These are phyloP conservation scores for Helicoverpa armigera DNA, from an alignment of 1,140 invertebrate species.

Conservation along the genomic window DNA sequence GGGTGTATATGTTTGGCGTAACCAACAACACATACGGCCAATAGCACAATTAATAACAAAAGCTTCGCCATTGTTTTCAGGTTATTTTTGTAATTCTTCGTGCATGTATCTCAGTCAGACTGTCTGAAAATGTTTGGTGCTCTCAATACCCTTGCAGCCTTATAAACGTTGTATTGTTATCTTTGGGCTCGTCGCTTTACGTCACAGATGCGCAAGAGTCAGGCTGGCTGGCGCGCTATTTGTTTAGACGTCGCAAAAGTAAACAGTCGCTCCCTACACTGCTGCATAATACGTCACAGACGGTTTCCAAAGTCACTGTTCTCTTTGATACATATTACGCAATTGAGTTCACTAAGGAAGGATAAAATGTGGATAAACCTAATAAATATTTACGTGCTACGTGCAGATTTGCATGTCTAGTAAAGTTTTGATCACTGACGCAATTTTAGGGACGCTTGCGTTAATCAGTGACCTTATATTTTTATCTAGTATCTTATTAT, in stretches of 20 bases:
- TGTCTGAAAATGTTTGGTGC: conserved; percentile 42
- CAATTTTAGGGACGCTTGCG: not conserved
- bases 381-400: not conserved
- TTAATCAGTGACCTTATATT: not conserved
- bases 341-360: not conserved
- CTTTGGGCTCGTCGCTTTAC: conserved; percentile 50
- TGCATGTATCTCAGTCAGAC: conserved; percentile 32
- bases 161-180: conserved; percentile 61
- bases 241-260: conserved; percentile 20
- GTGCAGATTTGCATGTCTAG: conserved; percentile 14
- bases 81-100: not conserved
- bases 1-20: conserved; percentile 63
- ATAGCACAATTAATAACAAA: conserved; percentile 49
- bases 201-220: conserved; percentile 60
- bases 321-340: not conserved
- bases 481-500: too few species aligned
- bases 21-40: conserved; percentile 44
- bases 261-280: conserved; percentile 6
- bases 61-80: conserved; percentile 53
- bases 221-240: conserved; percentile 57
- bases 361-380: not conserved
- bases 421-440: not conserved
- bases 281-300: not conserved
- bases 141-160: conserved; percentile 53
- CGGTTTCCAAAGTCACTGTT: not conserved